Base-by-base conservation (phyloP, 2,113 vertebrate genomes). In the Odontophorus gujanensis region DNA sequence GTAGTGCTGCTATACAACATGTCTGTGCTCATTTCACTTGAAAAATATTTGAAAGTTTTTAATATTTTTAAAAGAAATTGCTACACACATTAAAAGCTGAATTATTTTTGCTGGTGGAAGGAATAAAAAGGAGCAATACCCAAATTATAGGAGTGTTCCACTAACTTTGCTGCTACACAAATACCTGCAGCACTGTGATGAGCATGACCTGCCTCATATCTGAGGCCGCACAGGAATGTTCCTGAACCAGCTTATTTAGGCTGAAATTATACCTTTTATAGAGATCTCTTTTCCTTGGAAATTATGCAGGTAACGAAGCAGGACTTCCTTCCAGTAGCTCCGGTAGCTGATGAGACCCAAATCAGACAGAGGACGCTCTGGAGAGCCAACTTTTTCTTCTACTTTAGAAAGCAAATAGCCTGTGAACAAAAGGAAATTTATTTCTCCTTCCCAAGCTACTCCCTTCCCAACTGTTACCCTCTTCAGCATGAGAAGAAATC, bases 231-330 rank as follows among this genome's bases (percentile, higher is more conserved):
- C 7, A 32, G 45, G 51, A 21, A 21, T 6, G 57, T 3, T 78
- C 40, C 61, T 30, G n/a, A 43, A 63, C 28, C 30, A 36, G 40
- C 7, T 63, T 26, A 20, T 26, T 45, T 2, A 85, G 40, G 43
- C 11, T 13, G 18, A 51, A 80, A 82, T 67, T 66, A 18, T 76
- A 99, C 99, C 99, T 98, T 99, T 99, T 92, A 99, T 99, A 73
- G 99, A 99, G 95, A 99, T 99, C 97, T 99, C 99, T 94, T 99
- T 99, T 94, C 99, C 99, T 95, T 99, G 99, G 94, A 99, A 99
- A 95, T 99, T 99, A 96, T 98, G 98, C 97, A 99, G 98, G 96
- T 99, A 99, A 26, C 99, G 97, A 51, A 99, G 98, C 24, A 99
- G 97, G 45, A 99, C 99, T 63, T 99, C 99, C 96, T 99, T 99